Evolutionary conservation across 1,140 invertebrate species (phyloP).

Genomic region (Eurosta solidaginis): DNA sequence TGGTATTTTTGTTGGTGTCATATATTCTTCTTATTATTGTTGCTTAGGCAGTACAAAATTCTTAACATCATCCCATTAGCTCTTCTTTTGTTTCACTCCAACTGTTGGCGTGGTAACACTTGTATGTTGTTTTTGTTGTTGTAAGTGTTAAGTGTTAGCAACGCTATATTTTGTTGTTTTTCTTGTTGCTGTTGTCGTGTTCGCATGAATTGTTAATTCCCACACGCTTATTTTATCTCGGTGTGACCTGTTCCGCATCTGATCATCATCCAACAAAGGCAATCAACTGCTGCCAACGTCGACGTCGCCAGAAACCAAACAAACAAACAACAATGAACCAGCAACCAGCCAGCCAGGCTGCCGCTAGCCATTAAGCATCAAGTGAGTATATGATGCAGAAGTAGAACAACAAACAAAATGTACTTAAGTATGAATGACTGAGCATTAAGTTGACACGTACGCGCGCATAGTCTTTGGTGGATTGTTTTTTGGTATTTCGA

Average conservation of each 20-base stretch:
- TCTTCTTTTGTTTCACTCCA: not conserved
- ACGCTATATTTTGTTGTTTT: not conserved
- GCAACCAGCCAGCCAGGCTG: not conserved
- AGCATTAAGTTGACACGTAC: not conserved
- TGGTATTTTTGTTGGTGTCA: not conserved
- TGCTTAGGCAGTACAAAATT: not conserved
- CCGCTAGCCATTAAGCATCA: slow-evolving; percentile 16
- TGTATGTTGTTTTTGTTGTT: not conserved
- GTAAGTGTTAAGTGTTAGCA: not conserved
- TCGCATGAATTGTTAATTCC: slow-evolving; percentile 24
- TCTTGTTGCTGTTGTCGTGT: not conserved
- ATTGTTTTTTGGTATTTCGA: not conserved
- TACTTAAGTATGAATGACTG: slow-evolving; percentile 27
- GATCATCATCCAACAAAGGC: slow-evolving; percentile 8
- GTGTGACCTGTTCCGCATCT: slow-evolving; percentile 23
- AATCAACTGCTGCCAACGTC: not conserved
- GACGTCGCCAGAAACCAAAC: not conserved
- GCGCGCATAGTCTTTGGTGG: not conserved
- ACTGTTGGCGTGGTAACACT: not conserved
- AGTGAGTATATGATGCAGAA: not conserved
- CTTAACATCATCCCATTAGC: slow-evolving; percentile 16
- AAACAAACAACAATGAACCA: no score
- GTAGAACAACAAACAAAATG: no score
- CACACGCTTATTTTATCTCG: slow-evolving; percentile 5
- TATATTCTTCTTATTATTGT: not conserved